Percentiles rank a stretch among this genome's conserved stretches.
Conservation (phyloP, 2,888 invertebrate genomes). For the Micropterix aruncella region DNA sequence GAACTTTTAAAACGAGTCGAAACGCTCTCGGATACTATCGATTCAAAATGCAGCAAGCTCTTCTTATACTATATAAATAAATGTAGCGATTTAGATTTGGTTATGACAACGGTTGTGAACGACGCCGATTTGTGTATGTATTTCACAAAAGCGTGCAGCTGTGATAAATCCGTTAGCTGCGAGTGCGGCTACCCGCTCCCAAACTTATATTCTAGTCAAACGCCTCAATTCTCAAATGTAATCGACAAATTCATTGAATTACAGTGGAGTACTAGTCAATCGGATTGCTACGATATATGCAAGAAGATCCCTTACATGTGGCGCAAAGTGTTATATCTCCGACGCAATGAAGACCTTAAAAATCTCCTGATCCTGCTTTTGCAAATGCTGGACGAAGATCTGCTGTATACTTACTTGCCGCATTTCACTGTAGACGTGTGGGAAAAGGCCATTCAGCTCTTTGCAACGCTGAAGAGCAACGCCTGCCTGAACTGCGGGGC, state of each 20-base stretch:
- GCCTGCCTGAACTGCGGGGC: slow-evolving; percentile 48
- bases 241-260: slow-evolving; percentile 41
- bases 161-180: slow-evolving; percentile 23
- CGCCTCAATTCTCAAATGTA: slow-evolving; percentile 35
- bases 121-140: slow-evolving; percentile 33
- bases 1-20: slow-evolving; percentile 27
- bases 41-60: slow-evolving; percentile 8
- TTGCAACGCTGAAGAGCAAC: slow-evolving; percentile 39
- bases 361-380: slow-evolving; percentile 40
- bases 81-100: slow-evolving; percentile 18
- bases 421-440: slow-evolving; percentile 43
- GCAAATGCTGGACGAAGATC: slow-evolving; percentile 42
- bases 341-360: slow-evolving; percentile 32
- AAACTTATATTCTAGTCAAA: slow-evolving; percentile 24
- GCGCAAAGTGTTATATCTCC: slow-evolving; percentile 38
- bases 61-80: slow-evolving; percentile 25
- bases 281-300: slow-evolving; percentile 36
- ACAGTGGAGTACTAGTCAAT: slow-evolving; percentile 28
- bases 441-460: slow-evolving; percentile 38
- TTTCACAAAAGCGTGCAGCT: slow-evolving; percentile 22
- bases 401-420: slow-evolving; percentile 38
- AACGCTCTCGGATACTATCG: slow-evolving; percentile 4
- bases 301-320: slow-evolving; percentile 48
- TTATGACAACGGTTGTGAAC: slow-evolving; percentile 23
- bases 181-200: slow-evolving; percentile 46